Evolutionary conservation across 2,888 invertebrate genomes (phyloP), one percentile per base, ranked within the genome.

Genomic region (Harmothoe impar): DNA sequence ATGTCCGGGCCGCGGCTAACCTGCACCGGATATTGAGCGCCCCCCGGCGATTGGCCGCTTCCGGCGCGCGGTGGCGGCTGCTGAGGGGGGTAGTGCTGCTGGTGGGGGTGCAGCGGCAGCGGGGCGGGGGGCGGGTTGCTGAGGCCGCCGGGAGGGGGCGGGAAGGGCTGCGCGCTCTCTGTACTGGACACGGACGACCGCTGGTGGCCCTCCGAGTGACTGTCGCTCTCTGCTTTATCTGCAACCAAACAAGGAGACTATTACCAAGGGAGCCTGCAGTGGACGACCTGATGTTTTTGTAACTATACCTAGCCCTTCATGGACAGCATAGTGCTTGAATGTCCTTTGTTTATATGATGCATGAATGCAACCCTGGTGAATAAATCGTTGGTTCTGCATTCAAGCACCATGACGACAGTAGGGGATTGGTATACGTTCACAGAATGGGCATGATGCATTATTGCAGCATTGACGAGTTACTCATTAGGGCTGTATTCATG

Each of bases 221-320:
- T 86, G 86, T 86, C 86, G 56, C 86, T 86, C 33, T 86, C 86
- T 54, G 31, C 86, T 54, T 86, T 86, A 86, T 86, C 86, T 86
- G 86, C 5, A 86, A 86, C 54, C 25, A 51, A 56, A 86, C 52
- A 86, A 86, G 56, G 3, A 86, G 52, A 52, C 86, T 29, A 54
- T 86, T 86, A 86, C 86, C 86, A 86, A 86, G 25, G 54, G 54
- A 54, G 52, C n/a, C 7, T 12, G 25, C 5, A 31, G 77, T n/a
- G 31, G 17, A 17, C 77, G 31, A 31, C 31, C 1, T 3, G 29
- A 12, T 72, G 5, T 72, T 72, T 72, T 1, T 72, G 72, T 72
- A n/a, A n/a, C 20, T 12, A n/a, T 10, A 43, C 10, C 3, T 43
- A 43, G 43, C 43, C 43, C 43, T 43, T 43, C 10, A 43, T 7